A percentile compares a stretch with the other conserved stretches of the same genome.
Evolutionary conservation across 2,888 invertebrate genomes (phyloP).

Genomic region (Polydrusus pterygomalis): DNA sequence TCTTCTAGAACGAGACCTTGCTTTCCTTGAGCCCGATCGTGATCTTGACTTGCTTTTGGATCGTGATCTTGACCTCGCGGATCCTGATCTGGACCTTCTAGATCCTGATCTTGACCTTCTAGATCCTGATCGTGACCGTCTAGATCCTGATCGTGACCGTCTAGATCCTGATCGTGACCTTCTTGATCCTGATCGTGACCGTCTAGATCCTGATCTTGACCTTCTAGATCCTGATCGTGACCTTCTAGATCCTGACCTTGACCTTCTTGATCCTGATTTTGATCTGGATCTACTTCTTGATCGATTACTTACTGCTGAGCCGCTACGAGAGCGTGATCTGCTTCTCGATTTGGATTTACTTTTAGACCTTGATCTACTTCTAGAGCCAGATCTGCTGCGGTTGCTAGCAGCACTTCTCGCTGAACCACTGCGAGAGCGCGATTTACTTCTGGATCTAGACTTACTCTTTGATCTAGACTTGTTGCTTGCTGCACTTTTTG

Average conservation of each 20-base stretch:
- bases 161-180: slow-evolving; percentile 61
- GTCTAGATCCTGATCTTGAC: slow-evolving; percentile 58
- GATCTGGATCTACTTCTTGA: slow-evolving; percentile 64
- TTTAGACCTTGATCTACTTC: slow-evolving; percentile 56
- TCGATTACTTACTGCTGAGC: slow-evolving; percentile 59
- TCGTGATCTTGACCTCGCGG: slow-evolving; percentile 56
- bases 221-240: slow-evolving; percentile 58
- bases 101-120: slow-evolving; percentile 60
- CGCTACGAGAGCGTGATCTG: slow-evolving; percentile 60
- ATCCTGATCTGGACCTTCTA: slow-evolving; percentile 60
- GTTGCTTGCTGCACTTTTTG: slow-evolving; percentile 60
- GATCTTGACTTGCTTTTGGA: slow-evolving; percentile 66
- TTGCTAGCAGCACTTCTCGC: slow-evolving; percentile 62
- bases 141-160: slow-evolving; percentile 61
- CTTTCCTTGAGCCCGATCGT: slow-evolving; percentile 64
- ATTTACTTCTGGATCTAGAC: slow-evolving; percentile 63
- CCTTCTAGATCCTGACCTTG: slow-evolving; percentile 57
- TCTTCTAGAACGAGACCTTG: slow-evolving; percentile 58
- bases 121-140: slow-evolving; percentile 61
- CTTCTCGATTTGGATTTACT: slow-evolving; percentile 60
- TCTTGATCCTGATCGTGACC: slow-evolving; percentile 61
- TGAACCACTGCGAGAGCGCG: slow-evolving; percentile 45
- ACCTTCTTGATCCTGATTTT: slow-evolving; percentile 61
- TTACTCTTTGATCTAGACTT: slow-evolving; percentile 62
- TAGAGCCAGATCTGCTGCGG: slow-evolving; percentile 56